phyloP scores from a whole-genome alignment of 2,113 vertebrate genomes.

The Cyprinodon tularosa region DNA sequence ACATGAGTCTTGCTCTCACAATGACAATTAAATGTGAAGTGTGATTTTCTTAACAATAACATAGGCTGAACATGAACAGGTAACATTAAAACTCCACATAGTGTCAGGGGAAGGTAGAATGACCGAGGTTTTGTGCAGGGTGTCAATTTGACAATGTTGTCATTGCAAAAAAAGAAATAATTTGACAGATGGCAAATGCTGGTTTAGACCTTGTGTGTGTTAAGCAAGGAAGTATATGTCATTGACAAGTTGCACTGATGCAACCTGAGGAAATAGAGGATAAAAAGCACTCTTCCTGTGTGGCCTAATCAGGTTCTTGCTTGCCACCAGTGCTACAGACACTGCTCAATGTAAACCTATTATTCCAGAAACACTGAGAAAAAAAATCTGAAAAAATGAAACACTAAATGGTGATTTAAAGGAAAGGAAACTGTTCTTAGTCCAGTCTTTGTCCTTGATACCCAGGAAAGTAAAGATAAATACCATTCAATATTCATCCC shows the following conservation, averaged over 20 bases:
- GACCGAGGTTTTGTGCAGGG: slow-evolving; percentile 38
- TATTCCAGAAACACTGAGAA: slow-evolving; percentile 38
- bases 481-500: slow-evolving; percentile 33
- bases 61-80: slow-evolving; percentile 19
- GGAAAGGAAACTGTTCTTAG: slow-evolving; percentile 10
- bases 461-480: slow-evolving; percentile 24
- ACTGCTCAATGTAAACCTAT: slow-evolving; percentile 28
- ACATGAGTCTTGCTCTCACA: slow-evolving; percentile 22
- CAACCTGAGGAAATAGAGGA: slow-evolving; percentile 74
- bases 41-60: slow-evolving; percentile 39
- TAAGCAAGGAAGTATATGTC: slow-evolving; percentile 59
- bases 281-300: slow-evolving; percentile 68
- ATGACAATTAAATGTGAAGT: slow-evolving; percentile 54
- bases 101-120: slow-evolving; percentile 43
- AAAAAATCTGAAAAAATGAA: neutral
- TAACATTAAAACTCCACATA: slow-evolving; percentile 1
- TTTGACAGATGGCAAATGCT: slow-evolving; percentile 70
- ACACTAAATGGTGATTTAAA: slow-evolving; percentile 8
- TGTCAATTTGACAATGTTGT: slow-evolving; percentile 52
- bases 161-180: slow-evolving; percentile 56
- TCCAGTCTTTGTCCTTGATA: slow-evolving; percentile 27
- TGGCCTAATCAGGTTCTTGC: slow-evolving; percentile 65
- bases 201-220: slow-evolving; percentile 65
- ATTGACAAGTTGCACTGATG: slow-evolving; percentile 71
- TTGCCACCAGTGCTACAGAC: slow-evolving; percentile 41